Conservation (phyloP, 2,888 invertebrate genomes). For the Drosophila histrio region DNA sequence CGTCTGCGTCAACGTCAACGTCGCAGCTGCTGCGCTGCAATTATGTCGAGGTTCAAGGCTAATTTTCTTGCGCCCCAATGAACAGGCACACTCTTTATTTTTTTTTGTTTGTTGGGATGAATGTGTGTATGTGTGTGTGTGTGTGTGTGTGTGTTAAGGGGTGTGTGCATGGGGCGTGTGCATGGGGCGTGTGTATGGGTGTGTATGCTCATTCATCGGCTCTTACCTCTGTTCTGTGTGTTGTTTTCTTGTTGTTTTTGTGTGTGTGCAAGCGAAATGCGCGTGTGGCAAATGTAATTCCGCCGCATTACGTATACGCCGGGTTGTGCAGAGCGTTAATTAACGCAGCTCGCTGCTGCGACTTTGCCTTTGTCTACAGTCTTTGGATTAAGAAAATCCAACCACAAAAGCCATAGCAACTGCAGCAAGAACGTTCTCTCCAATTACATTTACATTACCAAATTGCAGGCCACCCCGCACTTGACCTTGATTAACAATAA, state of each 20-base stretch:
- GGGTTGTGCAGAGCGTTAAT: conserved; percentile 59
- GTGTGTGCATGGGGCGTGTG: conserved; percentile 10
- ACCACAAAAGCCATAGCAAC: conserved; percentile 33
- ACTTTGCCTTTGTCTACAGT: conserved; percentile 18
- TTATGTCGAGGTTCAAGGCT: conserved; percentile 77
- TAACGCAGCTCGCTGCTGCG: conserved; percentile 45
- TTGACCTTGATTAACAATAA: conserved; percentile 52
- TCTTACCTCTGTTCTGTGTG: conserved; percentile 1
- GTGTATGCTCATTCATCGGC: conserved; percentile 42
- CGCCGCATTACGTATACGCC: conserved; percentile 74
- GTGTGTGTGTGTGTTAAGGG: neutral
- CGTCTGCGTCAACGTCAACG: conserved; percentile 18
- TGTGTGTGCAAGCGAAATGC: conserved; percentile 56
- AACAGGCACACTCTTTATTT: conserved; percentile 9
- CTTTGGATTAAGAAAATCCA: conserved; percentile 43
- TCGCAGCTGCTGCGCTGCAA: conserved; percentile 61
- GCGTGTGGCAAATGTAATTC: conserved; percentile 71
- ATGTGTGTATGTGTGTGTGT: conserved; percentile 6
- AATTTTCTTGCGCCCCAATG: conserved; percentile 69
- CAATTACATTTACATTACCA: conserved; percentile 50
- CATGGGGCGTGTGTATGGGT: conserved; percentile 14
- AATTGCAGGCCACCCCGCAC: neutral
- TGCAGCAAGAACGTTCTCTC: conserved; percentile 23
- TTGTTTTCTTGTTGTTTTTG: conserved; percentile 25
- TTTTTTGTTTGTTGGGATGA: neutral